phyloP scores from a whole-genome alignment of 1,140 invertebrate genomes.

The Glossosoma conforme region DNA sequence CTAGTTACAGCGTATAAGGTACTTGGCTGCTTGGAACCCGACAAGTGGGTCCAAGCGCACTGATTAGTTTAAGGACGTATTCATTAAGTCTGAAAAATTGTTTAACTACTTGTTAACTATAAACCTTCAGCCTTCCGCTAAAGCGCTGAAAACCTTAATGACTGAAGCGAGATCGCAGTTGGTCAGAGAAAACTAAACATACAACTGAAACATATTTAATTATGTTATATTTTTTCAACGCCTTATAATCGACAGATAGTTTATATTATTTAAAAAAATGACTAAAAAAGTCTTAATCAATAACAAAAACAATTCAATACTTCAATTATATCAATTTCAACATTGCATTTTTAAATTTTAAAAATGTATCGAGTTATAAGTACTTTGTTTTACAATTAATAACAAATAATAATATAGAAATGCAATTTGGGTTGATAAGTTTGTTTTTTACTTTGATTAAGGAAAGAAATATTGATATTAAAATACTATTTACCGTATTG shows the following conservation, averaged over 20 bases:
- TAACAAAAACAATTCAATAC: no score
- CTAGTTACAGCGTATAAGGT: conserved; percentile 25
- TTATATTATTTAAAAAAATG: neutral
- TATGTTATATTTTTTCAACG: neutral
- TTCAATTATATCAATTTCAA: no score
- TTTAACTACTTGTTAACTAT: conserved; percentile 23
- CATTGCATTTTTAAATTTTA: no score
- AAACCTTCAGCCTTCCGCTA: conserved; percentile 6
- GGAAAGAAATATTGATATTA: no score
- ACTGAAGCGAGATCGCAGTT: no score
- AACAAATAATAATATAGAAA: no score
- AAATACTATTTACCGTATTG: no score
- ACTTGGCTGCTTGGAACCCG: conserved; percentile 18
- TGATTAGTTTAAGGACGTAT: conserved; percentile 31
- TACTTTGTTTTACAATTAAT: no score
- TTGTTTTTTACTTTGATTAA: no score
- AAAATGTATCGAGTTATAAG: no score
- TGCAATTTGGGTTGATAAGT: no score
- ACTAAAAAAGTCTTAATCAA: no score
- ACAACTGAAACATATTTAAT: neutral
- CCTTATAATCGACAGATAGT: neutral
- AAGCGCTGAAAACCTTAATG: neutral
- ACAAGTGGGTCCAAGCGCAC: conserved; percentile 17
- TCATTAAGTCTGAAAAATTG: conserved; percentile 30
- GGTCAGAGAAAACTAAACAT: conserved; percentile 1